Evolutionary conservation across 2,797 vertebrate genomes (phyloP).

Genomic region (Neopelma chrysocephalum): DNA sequence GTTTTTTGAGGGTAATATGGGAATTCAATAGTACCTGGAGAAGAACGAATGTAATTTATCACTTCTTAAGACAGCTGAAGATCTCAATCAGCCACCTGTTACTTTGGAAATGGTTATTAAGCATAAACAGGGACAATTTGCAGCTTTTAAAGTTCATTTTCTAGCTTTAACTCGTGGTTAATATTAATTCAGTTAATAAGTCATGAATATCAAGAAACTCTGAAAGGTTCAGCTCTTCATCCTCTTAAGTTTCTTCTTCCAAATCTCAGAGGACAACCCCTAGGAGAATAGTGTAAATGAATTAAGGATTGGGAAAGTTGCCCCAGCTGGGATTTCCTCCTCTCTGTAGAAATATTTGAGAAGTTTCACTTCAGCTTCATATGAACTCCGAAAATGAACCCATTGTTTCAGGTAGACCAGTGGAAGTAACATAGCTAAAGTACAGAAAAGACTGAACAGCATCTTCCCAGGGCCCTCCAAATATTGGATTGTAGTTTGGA

Average conservation of each 20-base stretch:
- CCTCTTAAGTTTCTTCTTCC: neutral
- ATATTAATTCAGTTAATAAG: slow-evolving; percentile 39
- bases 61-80: slow-evolving; percentile 38
- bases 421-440: neutral
- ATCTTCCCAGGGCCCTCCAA: neutral
- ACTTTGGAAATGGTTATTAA: slow-evolving; percentile 43
- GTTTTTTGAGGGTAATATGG: neutral
- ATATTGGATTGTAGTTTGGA: neutral
- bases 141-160: slow-evolving; percentile 56
- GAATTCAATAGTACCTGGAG: slow-evolving; percentile 16
- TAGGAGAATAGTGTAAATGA: neutral
- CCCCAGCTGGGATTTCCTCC: neutral
- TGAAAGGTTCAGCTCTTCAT: neutral
- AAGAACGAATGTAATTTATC: slow-evolving; percentile 32
- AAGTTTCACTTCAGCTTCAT: neutral
- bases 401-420: neutral
- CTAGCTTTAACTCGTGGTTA: slow-evolving; percentile 29
- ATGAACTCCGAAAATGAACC: neutral
- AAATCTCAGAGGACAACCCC: neutral
- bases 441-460: neutral
- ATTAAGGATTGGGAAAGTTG: neutral
- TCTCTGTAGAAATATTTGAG: neutral
- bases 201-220: neutral
- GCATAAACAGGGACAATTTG: slow-evolving; percentile 31
- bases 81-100: slow-evolving; percentile 57